Conservation (phyloP, 2,888 invertebrate genomes). For the Pterostichus niger region DNA sequence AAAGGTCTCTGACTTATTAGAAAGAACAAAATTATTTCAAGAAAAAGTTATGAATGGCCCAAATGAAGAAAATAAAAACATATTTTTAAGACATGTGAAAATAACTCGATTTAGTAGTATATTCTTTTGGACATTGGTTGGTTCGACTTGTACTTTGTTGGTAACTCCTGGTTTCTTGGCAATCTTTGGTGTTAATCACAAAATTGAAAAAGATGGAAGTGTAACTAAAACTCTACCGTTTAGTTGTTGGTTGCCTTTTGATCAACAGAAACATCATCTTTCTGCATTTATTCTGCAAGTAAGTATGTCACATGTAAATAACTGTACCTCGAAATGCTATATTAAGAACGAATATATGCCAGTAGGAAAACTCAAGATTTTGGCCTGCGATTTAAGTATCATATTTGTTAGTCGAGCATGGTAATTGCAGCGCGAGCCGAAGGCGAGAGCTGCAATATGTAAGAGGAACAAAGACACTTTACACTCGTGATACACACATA, state of each 20-base stretch:
- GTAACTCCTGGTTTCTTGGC: conserved; percentile 10
- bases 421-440: no score
- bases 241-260: conserved; percentile 30
- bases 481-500: no score
- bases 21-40: conserved; percentile 13
- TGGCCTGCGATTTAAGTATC: no score
- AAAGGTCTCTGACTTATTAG: not conserved
- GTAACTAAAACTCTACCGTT: conserved; percentile 20
- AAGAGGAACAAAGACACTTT: no score
- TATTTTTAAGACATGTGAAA: conserved; percentile 8
- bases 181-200: not conserved
- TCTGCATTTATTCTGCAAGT: conserved; percentile 15
- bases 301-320: not conserved
- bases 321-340: no score
- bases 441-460: no score
- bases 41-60: conserved; percentile 17
- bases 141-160: not conserved
- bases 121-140: not conserved
- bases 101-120: not conserved
- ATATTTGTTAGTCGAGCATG: no score
- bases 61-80: conserved; percentile 6
- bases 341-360: no score
- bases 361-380: no score
- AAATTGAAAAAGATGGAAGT: conserved; percentile 23
- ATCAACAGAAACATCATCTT: conserved; percentile 28